Conservation (phyloP, 2,888 invertebrate species). For the Agrochola macilenta region DNA sequence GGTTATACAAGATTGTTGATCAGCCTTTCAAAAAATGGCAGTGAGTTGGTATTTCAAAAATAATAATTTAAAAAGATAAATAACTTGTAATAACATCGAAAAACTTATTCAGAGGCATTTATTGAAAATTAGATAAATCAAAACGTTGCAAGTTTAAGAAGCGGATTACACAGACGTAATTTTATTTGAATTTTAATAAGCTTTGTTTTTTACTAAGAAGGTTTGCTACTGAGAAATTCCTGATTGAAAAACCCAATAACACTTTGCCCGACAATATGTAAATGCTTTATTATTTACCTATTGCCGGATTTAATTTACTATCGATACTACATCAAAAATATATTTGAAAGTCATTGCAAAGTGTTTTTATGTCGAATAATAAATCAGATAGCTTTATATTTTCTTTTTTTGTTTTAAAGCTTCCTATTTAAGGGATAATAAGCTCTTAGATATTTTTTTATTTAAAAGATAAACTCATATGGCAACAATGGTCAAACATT, state of each 20-base stretch:
- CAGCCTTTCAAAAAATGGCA: background rate
- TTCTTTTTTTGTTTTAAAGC: background rate
- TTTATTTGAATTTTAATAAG: too few relatives aligned
- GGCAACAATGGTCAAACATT: background rate
- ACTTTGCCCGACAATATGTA: too few relatives aligned
- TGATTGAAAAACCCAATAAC: too few relatives aligned
- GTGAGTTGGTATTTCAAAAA: background rate
- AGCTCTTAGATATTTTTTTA: background rate
- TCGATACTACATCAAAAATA: slow-evolving; percentile 29
- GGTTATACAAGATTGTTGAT: background rate
- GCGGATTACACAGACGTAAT: background rate
- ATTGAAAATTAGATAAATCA: background rate
- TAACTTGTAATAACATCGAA: slow-evolving; percentile 15
- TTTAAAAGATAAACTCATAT: background rate
- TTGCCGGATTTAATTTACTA: background rate
- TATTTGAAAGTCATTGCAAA: background rate
- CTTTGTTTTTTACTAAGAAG: background rate
- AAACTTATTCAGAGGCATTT: background rate
- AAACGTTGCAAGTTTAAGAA: background rate
- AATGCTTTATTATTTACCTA: background rate
- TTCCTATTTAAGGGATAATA: background rate
- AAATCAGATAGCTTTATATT: too few relatives aligned
- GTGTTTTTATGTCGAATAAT: background rate
- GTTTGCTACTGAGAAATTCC: too few relatives aligned
- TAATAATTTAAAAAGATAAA: background rate